phyloP scores from a whole-genome alignment of 2,797 vertebrate species.

The Eulemur albifrons region DNA sequence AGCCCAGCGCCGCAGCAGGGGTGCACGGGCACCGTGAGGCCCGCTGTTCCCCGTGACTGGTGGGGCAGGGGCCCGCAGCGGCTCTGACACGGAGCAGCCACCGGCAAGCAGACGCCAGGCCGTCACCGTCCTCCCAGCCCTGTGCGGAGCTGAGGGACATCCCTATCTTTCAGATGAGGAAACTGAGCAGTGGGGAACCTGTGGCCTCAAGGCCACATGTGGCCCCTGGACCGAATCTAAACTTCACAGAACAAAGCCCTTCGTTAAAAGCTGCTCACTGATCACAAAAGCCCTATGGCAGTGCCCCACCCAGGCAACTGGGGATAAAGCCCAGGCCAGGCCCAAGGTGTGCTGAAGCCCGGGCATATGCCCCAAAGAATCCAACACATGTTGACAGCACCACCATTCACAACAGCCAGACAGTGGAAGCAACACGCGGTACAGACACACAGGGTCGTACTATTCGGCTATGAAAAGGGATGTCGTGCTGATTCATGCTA shows the following conservation, averaged over 20 bases:
- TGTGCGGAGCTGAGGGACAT: rapidly evolving
- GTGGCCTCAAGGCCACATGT: neutral
- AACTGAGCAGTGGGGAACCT: neutral
- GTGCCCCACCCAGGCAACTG: neutral
- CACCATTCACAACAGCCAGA: rapidly evolving
- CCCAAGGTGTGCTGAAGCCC: rapidly evolving
- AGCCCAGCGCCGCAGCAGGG: rapidly evolving
- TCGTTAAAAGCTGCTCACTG: neutral
- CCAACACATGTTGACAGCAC: rapidly evolving
- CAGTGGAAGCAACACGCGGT: rapidly evolving
- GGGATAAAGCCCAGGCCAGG: no score
- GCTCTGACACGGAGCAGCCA: neutral
- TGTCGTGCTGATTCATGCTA: rapidly evolving
- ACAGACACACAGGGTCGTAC: rapidly evolving
- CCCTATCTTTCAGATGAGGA: neutral
- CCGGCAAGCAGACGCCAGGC: rapidly evolving
- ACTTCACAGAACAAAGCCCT: neutral
- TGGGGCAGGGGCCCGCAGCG: rapidly evolving
- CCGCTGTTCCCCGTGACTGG: neutral
- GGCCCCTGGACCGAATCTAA: neutral
- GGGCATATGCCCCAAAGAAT: rapidly evolving
- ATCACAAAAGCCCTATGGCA: rapidly evolving
- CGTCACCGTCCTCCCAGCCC: neutral
- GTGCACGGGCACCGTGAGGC: neutral
- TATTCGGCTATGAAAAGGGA: rapidly evolving